Conservation (phyloP, 2,113 vertebrate genomes). For the Neotragus moschatus region DNA sequence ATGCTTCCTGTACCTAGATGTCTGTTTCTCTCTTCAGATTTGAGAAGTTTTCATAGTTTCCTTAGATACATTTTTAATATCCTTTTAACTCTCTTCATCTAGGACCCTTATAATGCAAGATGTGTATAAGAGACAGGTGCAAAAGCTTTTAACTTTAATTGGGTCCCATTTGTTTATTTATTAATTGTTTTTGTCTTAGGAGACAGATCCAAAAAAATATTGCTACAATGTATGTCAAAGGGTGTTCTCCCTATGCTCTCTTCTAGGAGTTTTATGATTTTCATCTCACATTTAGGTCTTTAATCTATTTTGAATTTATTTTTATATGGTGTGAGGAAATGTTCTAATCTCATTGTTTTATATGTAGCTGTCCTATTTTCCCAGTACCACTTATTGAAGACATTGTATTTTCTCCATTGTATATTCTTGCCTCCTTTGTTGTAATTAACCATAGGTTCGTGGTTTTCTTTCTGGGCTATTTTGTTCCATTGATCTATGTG, state of each 20-base stretch:
- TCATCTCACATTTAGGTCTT: neutral
- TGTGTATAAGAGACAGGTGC: no score
- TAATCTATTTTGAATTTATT: neutral
- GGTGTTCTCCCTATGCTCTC: neutral
- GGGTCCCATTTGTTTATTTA: neutral
- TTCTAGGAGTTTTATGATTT: neutral
- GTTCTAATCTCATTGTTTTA: neutral
- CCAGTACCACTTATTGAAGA: neutral
- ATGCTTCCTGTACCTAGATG: no score
- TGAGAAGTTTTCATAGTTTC: no score
- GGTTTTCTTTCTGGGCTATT: neutral
- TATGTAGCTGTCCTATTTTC: neutral
- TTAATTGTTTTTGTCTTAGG: neutral
- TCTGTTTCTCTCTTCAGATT: no score
- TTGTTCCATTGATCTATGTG: neutral
- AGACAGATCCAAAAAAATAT: neutral
- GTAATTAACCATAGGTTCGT: neutral
- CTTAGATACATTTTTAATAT: no score
- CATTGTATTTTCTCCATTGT: neutral
- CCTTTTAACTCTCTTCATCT: no score
- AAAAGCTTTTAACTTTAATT: neutral
- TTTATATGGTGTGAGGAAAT: neutral
- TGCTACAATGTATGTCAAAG: neutral
- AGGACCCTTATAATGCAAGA: no score
- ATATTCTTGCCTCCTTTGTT: neutral